phyloP scores from a whole-genome alignment of 2,113 vertebrate genomes.

The Xiphias gladius region DNA sequence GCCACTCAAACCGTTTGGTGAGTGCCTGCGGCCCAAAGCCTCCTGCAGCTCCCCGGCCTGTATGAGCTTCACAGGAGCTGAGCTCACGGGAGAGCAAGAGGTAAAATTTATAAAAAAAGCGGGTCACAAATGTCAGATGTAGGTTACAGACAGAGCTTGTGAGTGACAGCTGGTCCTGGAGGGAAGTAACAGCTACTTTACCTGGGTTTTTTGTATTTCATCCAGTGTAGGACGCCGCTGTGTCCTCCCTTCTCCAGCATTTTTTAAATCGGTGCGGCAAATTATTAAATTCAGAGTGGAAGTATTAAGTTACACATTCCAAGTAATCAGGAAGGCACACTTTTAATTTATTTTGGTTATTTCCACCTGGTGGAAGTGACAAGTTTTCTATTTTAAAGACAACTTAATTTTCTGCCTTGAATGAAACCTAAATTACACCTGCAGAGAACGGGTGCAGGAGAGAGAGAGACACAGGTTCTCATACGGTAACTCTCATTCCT shows the following conservation, averaged over 20 bases:
- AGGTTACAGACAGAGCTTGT: neutral
- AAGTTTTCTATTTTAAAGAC: no score
- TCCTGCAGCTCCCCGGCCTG: neutral
- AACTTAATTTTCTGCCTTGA: neutral
- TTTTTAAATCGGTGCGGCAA: neutral
- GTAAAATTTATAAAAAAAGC: no score
- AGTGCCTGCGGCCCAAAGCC: neutral
- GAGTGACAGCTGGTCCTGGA: slow-evolving; percentile 37
- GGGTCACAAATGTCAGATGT: neutral
- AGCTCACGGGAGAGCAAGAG: neutral
- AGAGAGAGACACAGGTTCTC: no score
- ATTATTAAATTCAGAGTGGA: neutral
- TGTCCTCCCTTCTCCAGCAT: neutral
- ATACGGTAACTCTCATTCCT: no score
- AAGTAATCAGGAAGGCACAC: no score
- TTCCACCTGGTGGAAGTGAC: no score
- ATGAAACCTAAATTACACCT: neutral
- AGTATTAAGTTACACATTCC: neutral
- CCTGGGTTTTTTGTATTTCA: neutral
- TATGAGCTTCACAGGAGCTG: neutral
- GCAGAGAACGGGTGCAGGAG: no score
- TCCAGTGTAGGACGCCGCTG: neutral
- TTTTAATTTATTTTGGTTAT: no score
- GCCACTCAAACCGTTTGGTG: slow-evolving; percentile 8
- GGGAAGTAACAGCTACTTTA: slow-evolving; percentile 7